Evolutionary conservation across 2,797 vertebrate species (phyloP).

Genomic region (Phrynocephalus guinanensis): DNA sequence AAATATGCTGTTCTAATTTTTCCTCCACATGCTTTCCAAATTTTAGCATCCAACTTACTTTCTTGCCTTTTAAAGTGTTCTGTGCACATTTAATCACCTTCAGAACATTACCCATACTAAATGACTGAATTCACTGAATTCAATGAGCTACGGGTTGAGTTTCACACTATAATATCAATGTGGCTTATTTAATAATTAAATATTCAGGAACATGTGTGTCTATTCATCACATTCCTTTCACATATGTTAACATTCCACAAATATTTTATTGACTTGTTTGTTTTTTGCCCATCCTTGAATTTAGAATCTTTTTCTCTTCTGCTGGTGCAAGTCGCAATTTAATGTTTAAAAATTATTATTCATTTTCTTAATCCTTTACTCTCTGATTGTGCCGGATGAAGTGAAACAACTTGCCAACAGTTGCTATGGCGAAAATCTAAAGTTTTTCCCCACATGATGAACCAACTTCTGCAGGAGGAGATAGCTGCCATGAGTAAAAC

Average conservation of each 20-base stretch:
- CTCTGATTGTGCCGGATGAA: background rate
- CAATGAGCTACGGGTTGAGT: too few species aligned
- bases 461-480: background rate
- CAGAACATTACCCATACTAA: background rate
- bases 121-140: background rate
- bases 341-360: background rate
- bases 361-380: background rate
- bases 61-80: slow-evolving; percentile 40
- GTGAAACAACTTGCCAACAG: background rate
- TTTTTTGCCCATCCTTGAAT: background rate
- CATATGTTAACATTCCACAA: background rate
- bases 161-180: too few species aligned
- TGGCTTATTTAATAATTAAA: too few species aligned
- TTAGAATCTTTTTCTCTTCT: background rate
- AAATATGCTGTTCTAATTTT: slow-evolving; percentile 24
- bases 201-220: too few species aligned
- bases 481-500: background rate
- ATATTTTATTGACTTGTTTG: background rate
- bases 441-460: background rate
- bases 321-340: background rate
- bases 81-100: slow-evolving; percentile 5
- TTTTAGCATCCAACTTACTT: slow-evolving; percentile 14
- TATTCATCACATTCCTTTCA: too few species aligned
- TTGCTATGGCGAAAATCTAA: background rate
- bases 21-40: slow-evolving; percentile 18